Conservation (phyloP, 2,797 vertebrate genomes). For the Centropyge bicolor region DNA sequence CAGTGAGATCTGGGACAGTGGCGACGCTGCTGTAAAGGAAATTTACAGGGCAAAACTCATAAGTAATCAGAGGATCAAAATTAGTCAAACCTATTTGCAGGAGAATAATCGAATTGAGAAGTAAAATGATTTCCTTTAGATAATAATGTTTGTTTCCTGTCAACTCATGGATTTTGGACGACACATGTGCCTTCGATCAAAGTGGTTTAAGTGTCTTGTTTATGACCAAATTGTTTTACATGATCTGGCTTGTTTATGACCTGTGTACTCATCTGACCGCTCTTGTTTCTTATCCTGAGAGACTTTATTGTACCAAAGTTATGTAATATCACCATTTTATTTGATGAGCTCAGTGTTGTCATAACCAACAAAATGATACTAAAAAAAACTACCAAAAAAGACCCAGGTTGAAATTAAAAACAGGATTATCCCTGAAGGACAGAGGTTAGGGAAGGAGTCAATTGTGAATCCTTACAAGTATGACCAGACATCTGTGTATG, state of each 20-base stretch:
- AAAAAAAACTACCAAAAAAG: neutral
- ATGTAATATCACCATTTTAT: neutral
- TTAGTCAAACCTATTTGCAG: neutral
- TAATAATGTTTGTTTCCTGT: neutral
- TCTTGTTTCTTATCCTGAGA: neutral
- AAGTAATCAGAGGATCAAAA: neutral
- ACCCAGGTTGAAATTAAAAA: neutral
- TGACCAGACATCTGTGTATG: slow-evolving; percentile 11
- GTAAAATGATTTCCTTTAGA: neutral
- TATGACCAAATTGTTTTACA: neutral
- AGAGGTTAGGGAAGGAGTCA: neutral
- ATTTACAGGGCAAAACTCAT: neutral
- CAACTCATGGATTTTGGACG: neutral
- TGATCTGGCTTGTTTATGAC: neutral
- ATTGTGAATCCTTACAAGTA: neutral
- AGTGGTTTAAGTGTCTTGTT: neutral
- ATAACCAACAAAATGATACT: neutral
- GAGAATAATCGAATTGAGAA: neutral
- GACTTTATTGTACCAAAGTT: neutral
- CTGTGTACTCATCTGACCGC: neutral
- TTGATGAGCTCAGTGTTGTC: neutral
- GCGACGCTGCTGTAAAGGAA: neutral
- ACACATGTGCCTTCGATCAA: neutral
- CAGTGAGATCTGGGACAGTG: neutral
- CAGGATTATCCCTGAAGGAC: too few species aligned